phyloP scores from a whole-genome alignment of 2,113 vertebrate species.

The Petrocephalus microphthalmus region DNA sequence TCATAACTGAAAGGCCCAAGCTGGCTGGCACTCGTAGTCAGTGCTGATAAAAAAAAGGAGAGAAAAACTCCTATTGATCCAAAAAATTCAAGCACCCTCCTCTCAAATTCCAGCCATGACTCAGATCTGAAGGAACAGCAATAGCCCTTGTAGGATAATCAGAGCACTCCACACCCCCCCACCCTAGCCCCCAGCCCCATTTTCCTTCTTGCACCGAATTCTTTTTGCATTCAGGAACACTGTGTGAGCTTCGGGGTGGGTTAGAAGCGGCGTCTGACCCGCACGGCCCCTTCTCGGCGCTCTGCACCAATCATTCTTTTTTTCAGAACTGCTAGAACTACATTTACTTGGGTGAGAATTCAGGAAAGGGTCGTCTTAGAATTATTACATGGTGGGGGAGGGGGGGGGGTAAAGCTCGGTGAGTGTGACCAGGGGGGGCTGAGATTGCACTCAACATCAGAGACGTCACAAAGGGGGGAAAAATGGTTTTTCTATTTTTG shows the following conservation, averaged over 20 bases:
- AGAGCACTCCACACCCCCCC: not conserved
- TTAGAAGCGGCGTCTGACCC: not conserved
- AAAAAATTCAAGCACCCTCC: not conserved
- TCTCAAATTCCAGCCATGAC: not conserved
- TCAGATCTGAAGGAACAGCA: not conserved
- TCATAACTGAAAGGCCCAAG: slow-evolving; percentile 19
- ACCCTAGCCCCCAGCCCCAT: not conserved
- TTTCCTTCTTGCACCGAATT: not conserved
- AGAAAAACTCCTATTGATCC: not conserved
- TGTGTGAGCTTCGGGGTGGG: not conserved
- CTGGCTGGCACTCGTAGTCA: not conserved
- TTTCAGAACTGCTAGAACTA: not conserved
- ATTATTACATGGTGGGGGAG: not conserved
- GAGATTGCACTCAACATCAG: not conserved
- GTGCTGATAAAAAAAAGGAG: not conserved
- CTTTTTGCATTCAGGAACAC: not conserved
- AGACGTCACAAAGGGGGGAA: not conserved
- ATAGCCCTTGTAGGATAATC: slow-evolving; percentile 4
- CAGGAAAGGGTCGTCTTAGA: not conserved
- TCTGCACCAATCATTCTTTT: not conserved
- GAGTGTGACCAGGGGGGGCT: not conserved
- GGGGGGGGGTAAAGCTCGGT: not conserved
- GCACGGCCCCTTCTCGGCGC: not conserved
- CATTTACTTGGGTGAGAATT: not conserved
- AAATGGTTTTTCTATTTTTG: not conserved